Percentiles rank a stretch among this genome's conserved stretches.
These are phyloP conservation scores for Genyomyrus donnyi DNA, from an alignment of 2,113 vertebrate species.

Conservation along the genomic window DNA sequence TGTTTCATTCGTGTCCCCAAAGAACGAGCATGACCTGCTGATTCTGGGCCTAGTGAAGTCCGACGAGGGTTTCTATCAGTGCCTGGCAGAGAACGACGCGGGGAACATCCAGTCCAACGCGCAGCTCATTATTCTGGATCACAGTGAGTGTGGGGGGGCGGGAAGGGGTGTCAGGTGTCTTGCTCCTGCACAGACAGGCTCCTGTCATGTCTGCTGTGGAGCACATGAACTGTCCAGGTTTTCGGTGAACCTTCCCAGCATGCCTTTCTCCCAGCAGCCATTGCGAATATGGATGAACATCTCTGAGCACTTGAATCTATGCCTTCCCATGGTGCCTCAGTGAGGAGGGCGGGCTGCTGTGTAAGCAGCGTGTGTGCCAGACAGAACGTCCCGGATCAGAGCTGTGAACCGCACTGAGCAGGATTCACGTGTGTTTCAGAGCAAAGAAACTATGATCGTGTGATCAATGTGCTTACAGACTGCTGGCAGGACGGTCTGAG, in stretches of 20 bases:
- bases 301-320: not conserved
- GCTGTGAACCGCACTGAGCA: not conserved
- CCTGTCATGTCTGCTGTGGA: not conserved
- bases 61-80: slow-evolving; percentile 97
- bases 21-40: slow-evolving; percentile 96
- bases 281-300: not conserved
- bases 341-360: not conserved
- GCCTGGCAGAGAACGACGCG: slow-evolving; percentile 88
- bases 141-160: slow-evolving; percentile 66
- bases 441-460: not conserved
- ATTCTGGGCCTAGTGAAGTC: slow-evolving; percentile 92
- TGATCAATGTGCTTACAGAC: not conserved
- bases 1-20: not conserved
- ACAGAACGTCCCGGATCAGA: not conserved
- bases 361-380: not conserved
- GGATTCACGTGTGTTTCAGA: not conserved
- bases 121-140: slow-evolving; percentile 89
- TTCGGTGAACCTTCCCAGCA: not conserved
- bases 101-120: slow-evolving; percentile 88
- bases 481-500: not conserved
- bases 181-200: not conserved
- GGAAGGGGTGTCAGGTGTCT: not conserved
- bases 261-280: not conserved
- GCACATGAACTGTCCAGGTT: not conserved
- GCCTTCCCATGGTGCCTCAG: not conserved